Conservation (phyloP, 2,113 vertebrate species). For the Trichomycterus rosablanca region DNA sequence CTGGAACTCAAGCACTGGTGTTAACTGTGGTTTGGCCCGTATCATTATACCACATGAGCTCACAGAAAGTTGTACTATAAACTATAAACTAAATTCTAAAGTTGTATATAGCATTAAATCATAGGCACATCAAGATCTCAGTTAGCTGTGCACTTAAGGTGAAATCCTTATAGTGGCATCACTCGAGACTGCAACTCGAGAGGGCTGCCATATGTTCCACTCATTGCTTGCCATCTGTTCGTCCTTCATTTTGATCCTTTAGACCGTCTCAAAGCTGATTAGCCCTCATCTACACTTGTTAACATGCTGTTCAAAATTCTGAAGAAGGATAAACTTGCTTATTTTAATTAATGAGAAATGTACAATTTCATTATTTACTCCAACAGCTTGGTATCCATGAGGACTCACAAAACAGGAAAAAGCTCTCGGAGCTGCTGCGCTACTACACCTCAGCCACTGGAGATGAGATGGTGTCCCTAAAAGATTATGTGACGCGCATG, state of each 20-base stretch:
- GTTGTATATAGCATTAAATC: too few relatives aligned
- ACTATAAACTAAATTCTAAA: too few relatives aligned
- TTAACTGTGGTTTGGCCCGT: too few relatives aligned
- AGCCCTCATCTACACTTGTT: neutral
- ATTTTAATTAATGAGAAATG: neutral
- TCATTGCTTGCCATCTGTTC: slow-evolving; percentile 3
- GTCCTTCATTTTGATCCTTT: slow-evolving; percentile 14
- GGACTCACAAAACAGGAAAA: slow-evolving; percentile 94
- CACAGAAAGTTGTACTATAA: too few relatives aligned
- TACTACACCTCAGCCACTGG: slow-evolving; percentile 92
- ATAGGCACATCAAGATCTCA: too few relatives aligned
- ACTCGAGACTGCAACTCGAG: too few relatives aligned
- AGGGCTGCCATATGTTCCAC: neutral
- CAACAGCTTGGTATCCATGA: slow-evolving; percentile 91
- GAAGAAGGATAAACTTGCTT: neutral
- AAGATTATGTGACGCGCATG: slow-evolving; percentile 93
- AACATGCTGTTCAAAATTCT: too few relatives aligned
- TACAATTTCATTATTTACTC: neutral
- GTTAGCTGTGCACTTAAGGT: too few relatives aligned
- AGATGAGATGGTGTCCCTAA: slow-evolving; percentile 93
- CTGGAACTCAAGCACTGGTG: too few relatives aligned
- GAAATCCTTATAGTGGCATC: too few relatives aligned
- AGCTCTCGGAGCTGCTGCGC: slow-evolving; percentile 84
- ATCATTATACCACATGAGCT: too few relatives aligned
- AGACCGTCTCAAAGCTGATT: slow-evolving; percentile 7